These are phyloP conservation scores for Thunnus maccoyii DNA, from an alignment of 2,113 vertebrate genomes.

Conservation along the genomic window DNA sequence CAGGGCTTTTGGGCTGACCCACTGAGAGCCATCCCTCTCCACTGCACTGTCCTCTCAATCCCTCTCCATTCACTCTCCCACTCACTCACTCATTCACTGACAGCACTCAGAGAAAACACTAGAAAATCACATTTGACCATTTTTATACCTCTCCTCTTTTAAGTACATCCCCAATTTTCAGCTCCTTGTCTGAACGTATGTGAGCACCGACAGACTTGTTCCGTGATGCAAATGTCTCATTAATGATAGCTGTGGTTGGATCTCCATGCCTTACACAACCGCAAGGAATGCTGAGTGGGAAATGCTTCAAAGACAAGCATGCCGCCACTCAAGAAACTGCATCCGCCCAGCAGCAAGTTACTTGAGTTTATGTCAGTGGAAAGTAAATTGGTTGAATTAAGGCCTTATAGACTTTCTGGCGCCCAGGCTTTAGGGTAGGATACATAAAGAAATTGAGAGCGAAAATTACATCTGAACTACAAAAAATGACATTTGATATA, in stretches of 20 bases:
- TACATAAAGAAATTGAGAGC: background rate
- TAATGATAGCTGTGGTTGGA: constrained; percentile 78
- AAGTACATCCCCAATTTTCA: constrained; percentile 32
- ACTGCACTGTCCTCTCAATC: constrained; percentile 58
- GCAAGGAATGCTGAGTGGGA: constrained; percentile 83
- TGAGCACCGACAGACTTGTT: constrained; percentile 61
- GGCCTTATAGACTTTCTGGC: constrained; percentile 48
- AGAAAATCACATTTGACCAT: constrained; percentile 67
- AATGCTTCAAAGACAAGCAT: constrained; percentile 75
- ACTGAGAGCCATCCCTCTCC: constrained; percentile 82
- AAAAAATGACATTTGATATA: background rate
- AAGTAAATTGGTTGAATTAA: constrained; percentile 52
- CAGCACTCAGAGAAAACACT: constrained; percentile 53
- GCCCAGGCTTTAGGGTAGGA: background rate
- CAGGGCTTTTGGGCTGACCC: constrained; percentile 85
- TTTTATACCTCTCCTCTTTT: constrained; percentile 19
- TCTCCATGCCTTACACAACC: constrained; percentile 77
- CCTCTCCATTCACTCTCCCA: constrained; percentile 59
- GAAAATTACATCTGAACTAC: background rate
- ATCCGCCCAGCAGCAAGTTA: constrained; percentile 63
- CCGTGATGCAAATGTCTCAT: constrained; percentile 73
- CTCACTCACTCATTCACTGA: constrained; percentile 55
- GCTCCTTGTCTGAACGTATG: constrained; percentile 46
- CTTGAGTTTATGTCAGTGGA: constrained; percentile 60
- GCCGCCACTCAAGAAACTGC: constrained; percentile 61